Evolutionary conservation across 2,113 vertebrate genomes (phyloP).

Genomic region (Zapus hudsonius): DNA sequence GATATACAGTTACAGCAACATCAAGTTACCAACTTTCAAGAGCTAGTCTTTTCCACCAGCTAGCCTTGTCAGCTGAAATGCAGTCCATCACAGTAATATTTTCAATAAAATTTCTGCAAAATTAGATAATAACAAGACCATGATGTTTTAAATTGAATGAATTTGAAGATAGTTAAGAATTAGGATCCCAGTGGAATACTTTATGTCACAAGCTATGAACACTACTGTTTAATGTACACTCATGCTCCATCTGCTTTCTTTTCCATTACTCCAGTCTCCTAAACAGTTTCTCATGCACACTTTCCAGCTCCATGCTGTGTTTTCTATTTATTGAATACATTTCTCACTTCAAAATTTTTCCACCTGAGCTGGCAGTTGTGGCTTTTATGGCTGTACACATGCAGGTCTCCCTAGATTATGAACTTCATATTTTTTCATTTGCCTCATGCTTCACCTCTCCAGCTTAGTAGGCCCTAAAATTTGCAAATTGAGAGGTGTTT

Average conservation of each 20-base stretch:
- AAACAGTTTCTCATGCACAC: constrained; percentile 97
- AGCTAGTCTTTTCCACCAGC: constrained; percentile 67
- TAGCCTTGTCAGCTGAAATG: constrained; percentile 78
- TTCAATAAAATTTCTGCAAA: constrained; percentile 90
- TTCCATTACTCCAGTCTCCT: constrained; percentile 96
- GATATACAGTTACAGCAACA: constrained; percentile 34
- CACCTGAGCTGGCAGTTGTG: constrained; percentile 99
- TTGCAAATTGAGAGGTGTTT: constrained; percentile 95
- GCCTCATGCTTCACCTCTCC: constrained; percentile 93
- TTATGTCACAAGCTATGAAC: constrained; percentile 94
- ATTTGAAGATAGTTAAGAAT: constrained; percentile 98
- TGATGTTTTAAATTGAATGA: constrained; percentile 98
- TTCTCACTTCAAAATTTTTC: constrained; percentile 98
- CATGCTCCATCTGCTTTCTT: constrained; percentile 98
- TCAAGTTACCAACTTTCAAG: constrained; percentile 62
- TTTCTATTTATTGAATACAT: constrained; percentile 99
- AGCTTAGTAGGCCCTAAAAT: constrained; percentile 93
- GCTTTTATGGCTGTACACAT: constrained; percentile 93
- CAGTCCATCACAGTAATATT: constrained; percentile 86
- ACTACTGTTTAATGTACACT: constrained; percentile 99
- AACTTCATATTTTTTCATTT: constrained; percentile 92
- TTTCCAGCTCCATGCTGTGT: constrained; percentile 98
- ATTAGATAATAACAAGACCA: constrained; percentile 92
- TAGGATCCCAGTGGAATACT: constrained; percentile 94
- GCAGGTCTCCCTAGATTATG: constrained; percentile 90